A percentile compares a stretch with the other conserved stretches of the same genome.
phyloP scores from a whole-genome alignment of 2,113 vertebrate species.

The Psittacara wagleri region DNA sequence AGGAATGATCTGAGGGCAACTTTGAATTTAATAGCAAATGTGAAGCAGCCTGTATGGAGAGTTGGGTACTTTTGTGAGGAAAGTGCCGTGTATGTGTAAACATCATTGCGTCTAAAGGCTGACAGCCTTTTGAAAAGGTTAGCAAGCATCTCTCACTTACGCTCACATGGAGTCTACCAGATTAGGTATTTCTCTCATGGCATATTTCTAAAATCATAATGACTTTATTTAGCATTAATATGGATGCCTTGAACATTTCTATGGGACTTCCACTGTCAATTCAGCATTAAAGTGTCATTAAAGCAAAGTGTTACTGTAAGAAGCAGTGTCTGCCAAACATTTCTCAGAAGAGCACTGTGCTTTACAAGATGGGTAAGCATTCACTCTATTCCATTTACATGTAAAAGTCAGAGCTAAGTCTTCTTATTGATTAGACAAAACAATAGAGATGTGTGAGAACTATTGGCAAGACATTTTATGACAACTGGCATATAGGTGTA shows the following conservation, averaged over 20 bases:
- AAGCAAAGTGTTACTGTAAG: slow-evolving; percentile 79
- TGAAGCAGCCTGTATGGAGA: neutral
- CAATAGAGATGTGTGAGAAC: slow-evolving; percentile 55
- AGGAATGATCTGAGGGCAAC: neutral
- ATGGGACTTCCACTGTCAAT: slow-evolving; percentile 60
- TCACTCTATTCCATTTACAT: slow-evolving; percentile 47
- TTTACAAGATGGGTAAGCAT: slow-evolving; percentile 30
- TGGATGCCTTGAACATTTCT: slow-evolving; percentile 46
- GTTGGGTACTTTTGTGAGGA: neutral
- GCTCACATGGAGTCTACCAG: neutral
- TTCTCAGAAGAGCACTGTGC: slow-evolving; percentile 75
- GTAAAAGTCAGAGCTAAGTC: slow-evolving; percentile 52
- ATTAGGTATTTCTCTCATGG: slow-evolving; percentile 37
- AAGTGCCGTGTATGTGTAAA: neutral
- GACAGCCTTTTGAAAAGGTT: neutral
- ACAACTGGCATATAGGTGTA: slow-evolving; percentile 48
- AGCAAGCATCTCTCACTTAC: neutral
- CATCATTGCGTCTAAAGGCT: neutral
- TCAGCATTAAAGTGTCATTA: slow-evolving; percentile 74
- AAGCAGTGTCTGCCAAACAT: slow-evolving; percentile 59
- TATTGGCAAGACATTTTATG: slow-evolving; percentile 56
- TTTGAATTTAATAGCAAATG: neutral
- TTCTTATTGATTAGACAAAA: slow-evolving; percentile 74
- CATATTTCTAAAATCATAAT: slow-evolving; percentile 31
- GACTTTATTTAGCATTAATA: slow-evolving; percentile 68